Base-by-base conservation (phyloP, 2,797 vertebrate species). In the Poecilia wingei region DNA sequence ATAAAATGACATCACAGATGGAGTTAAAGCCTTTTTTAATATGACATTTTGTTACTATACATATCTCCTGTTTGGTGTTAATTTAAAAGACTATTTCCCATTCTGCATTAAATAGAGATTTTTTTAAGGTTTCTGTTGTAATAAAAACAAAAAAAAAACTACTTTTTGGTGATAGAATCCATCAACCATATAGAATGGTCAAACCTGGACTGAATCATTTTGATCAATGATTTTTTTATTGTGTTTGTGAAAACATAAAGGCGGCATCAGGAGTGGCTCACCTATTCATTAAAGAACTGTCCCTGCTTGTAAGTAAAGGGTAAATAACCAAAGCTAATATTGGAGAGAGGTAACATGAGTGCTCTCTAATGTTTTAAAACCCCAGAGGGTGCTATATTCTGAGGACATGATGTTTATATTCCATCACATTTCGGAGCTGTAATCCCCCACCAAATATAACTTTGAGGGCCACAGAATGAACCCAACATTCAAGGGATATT, bases 381-480 rank as follows among this genome's bases (percentile, higher is more conserved):
- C 61, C 89, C 83, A 80, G 43, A 36, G 88, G 84, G 83, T 75
- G 72, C 85, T 57, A 79, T 81, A 79, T 77, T 85, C 79, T 74
- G 41, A 75, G 75, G 76, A 87, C 59, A 59, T 75, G 84, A 82
- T 86, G 86, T 89, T 89, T 86, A 85, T 89, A 90, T 90, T 88
- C 85, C 77, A 88, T 91, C 81, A 79, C 41, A 3, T 47, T 46
- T 70, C 64, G 89, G 80, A 55, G 84, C 69, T 46, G 80, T 78
- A 85, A 83, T 81, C 64, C 61, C 14, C 73, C 16, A 74, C 76
- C 73, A 79, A 86, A 28, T 31, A 28, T 25, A 80, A 66, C 69
- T 45, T 47, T 51, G 25, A 69, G 41, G 9, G 36, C 9, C 39
- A 53, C 46, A 36, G 61, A 59, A 25, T 59, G 18, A 20, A 76